Percentiles rank a stretch among this genome's conserved stretches.
Evolutionary conservation across 2,888 invertebrate genomes (phyloP).

Genomic region (Bombyx huttoni): DNA sequence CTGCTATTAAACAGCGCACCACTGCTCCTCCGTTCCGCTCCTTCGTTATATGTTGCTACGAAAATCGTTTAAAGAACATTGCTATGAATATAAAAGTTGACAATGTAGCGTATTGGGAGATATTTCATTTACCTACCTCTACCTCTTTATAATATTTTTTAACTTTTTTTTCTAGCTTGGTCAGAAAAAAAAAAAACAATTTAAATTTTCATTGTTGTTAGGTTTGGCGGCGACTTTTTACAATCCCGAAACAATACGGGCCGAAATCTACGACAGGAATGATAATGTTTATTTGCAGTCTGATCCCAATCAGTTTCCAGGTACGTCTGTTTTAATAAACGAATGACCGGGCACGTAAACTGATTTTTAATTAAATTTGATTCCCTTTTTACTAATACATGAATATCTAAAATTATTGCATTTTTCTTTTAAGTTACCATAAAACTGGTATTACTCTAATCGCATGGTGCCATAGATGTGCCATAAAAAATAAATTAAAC

Average conservation of each 20-base stretch:
- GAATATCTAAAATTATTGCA: too few relatives aligned
- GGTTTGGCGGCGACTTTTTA: constrained; percentile 80
- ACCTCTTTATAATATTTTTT: background rate
- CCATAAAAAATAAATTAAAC: too few relatives aligned
- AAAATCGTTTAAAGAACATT: background rate
- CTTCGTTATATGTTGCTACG: background rate
- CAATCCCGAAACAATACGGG: constrained; percentile 86
- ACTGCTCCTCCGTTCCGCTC: too few relatives aligned
- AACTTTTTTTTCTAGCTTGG: background rate
- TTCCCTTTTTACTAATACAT: too few relatives aligned
- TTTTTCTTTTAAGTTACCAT: too few relatives aligned
- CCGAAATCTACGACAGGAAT: constrained; percentile 83
- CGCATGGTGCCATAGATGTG: too few relatives aligned
- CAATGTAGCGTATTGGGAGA: background rate
- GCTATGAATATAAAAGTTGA: background rate
- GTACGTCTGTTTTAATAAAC: constrained; percentile 15
- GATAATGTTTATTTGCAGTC: constrained; percentile 81
- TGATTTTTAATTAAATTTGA: background rate
- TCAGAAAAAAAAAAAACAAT: background rate
- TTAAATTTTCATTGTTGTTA: constrained; percentile 12
- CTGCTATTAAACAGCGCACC: background rate
- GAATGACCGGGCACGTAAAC: background rate
- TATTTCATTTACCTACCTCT: background rate
- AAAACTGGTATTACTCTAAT: too few relatives aligned
- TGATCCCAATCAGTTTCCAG: constrained; percentile 62